Base-by-base conservation (phyloP, 2,888 invertebrate genomes). In the Dryococelus australis region DNA sequence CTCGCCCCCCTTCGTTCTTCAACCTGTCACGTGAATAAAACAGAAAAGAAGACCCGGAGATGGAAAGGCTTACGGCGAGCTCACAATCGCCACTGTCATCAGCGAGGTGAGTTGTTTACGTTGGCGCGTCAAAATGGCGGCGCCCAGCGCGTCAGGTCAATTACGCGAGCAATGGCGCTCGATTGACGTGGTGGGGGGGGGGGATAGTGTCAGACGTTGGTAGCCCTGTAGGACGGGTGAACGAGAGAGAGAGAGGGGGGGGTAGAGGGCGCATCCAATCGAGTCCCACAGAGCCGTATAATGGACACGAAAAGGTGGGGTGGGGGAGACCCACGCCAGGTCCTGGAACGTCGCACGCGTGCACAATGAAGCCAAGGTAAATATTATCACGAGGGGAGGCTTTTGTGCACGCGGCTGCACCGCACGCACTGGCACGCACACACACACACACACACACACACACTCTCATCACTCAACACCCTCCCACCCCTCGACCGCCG, bases 311-410 rank as follows among this genome's bases (percentile, higher is more conserved):
- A 65, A 24, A 20, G n/a, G 24, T 1, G 65, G 20, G 65, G 65
- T 0, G 65, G 35, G 4, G 35, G 35, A 35, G 35, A 35, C 35
- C 35, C 35, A 35, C 35, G 35, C 35, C 35, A 88, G 87, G 86
- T 43, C 43, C 81, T 16, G 27, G 26, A 43, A 26, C 87, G 86
- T 84, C 86, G 78, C 87, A 84, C 86, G 65, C 65, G 65, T 24
- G 65, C 85, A 87, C 88, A 88, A 88, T 88, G 87, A 87, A 87
- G 88, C 87, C 84, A 87, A 88, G 88, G 88, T 88, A 88, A 88
- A 88, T 88, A 88, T 88, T 88, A 88, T 88, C 88, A 84, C 88
- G 87, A 87, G 88, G 87, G 65, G 51, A 35, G 35, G 65, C 24
- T 65, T 65, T 65, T 65, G 65, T 65, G 65, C 65, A 65, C 24